These are phyloP conservation scores for Eulemur mongoz DNA, from an alignment of 2,797 vertebrate species.

Conservation along the genomic window DNA sequence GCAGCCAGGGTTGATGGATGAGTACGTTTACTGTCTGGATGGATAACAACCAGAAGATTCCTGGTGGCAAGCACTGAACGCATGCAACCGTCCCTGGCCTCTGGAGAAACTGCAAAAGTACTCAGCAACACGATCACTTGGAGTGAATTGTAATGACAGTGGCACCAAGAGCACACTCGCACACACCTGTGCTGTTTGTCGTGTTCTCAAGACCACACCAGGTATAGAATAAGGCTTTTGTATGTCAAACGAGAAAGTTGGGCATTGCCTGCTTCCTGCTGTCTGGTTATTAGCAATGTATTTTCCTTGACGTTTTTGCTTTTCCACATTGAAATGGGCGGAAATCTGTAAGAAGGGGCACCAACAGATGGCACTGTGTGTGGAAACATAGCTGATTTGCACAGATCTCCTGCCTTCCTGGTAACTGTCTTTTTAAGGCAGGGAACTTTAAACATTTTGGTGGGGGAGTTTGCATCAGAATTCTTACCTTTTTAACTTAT, in stretches of 20 bases:
- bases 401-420: background rate
- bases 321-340: background rate
- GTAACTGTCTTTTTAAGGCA: background rate
- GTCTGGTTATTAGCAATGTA: background rate
- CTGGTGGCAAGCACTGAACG: background rate
- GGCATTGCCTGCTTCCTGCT: background rate
- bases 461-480: background rate
- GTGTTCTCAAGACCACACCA: background rate
- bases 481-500: background rate
- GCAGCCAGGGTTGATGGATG: background rate
- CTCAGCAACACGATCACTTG: background rate
- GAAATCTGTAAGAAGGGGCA: background rate
- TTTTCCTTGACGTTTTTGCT: background rate
- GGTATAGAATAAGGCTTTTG: background rate
- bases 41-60: background rate
- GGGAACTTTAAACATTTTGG: background rate
- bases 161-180: background rate
- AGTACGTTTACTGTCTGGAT: background rate
- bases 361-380: background rate
- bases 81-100: fast-evolving
- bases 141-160: background rate
- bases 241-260: background rate
- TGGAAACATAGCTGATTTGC: background rate
- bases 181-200: background rate
- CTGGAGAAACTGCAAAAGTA: background rate